Evolutionary conservation across 30 jellyfish, hydroid and myxozoan species (phyloP), one percentile per base, ranked within the genome.

Genomic region (Chironex yamaguchii): DNA sequence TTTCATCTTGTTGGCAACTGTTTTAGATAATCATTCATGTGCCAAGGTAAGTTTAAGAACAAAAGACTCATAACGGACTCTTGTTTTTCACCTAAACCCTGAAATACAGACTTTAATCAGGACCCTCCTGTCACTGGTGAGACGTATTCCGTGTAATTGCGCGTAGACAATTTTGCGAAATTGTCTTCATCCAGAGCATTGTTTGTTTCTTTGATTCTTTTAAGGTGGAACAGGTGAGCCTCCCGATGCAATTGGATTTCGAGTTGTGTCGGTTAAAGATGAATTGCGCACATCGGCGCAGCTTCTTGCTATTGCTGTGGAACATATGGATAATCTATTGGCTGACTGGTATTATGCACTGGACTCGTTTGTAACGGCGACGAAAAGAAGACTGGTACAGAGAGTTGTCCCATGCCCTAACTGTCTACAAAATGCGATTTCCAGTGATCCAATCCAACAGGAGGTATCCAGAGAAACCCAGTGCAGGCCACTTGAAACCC

Each of bases 271-370:
- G 24, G 96, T 85, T 21, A 35, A 84, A 27, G 86, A 68, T 33
- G 35, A 49, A 25, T 81, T 89, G 14, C 93, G 62, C 28, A 89
- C 88, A 6, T 97, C 99, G 4, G 52, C 92, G 30, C 93, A 89
- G 34, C 81, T 94, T 33, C 89, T 94, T 0, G 96, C 84, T 21
- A 28, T 94, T 35, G 71, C 96, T 1, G 90, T 82, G 33, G 99
- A 94, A 49, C 99, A 94, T 42, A 72, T 94, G 35, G 99, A 94
- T 67, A 89, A 78, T 72, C 72, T 94, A 68, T 63, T 94, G 29
- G 34, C 88, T 12, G 99, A 94, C 33, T 94, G 99, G 99, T 94
- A 81, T 67, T 85, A 90, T 12, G 70, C 48, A 1, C 72, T 88
- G 32, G 96, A 82, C 23, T 36, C 75, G 71, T 49, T 29, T 35